Conservation (phyloP, 1,140 invertebrate genomes). For the Vanessa atalanta region DNA sequence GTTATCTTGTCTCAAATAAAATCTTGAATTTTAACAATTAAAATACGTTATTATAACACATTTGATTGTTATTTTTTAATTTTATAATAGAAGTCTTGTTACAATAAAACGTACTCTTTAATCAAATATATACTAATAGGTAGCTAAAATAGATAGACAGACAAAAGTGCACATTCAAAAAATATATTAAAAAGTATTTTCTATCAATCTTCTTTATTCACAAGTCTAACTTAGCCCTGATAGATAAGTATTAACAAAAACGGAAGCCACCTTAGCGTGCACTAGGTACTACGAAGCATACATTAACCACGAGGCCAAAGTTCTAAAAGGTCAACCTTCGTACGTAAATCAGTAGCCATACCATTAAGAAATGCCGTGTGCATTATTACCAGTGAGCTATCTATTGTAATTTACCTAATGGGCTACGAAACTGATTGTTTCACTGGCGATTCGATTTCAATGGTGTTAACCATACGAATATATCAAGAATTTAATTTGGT, state of each 20-base stretch:
- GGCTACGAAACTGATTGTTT: background rate
- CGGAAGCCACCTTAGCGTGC: slow-evolving; percentile 44
- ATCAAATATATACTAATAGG: too few species aligned
- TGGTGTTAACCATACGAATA: too few species aligned
- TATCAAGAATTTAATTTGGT: too few species aligned
- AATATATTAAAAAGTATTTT: background rate
- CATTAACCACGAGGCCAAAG: slow-evolving; percentile 35
- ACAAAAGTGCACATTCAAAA: too few species aligned
- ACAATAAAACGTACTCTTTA: too few species aligned
- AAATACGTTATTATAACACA: too few species aligned
- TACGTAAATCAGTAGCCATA: slow-evolving; percentile 25
- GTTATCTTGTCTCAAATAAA: too few species aligned
- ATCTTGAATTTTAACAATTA: too few species aligned
- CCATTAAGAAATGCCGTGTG: slow-evolving; percentile 4
- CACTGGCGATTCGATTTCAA: background rate
- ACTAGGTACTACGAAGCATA: slow-evolving; percentile 28
- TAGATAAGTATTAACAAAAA: slow-evolving; percentile 38
- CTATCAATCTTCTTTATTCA: background rate
- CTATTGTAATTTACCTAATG: slow-evolving; percentile 23
- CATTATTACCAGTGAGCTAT: slow-evolving; percentile 6
- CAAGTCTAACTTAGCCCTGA: background rate
- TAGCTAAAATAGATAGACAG: too few species aligned
- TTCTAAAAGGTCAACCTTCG: slow-evolving; percentile 36
- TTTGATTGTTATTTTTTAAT: too few species aligned
- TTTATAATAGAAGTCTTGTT: too few species aligned